A percentile compares a stretch with the other conserved stretches of the same genome.
phyloP scores from a whole-genome alignment of 2,888 invertebrate genomes.

The Macaria liturata region DNA sequence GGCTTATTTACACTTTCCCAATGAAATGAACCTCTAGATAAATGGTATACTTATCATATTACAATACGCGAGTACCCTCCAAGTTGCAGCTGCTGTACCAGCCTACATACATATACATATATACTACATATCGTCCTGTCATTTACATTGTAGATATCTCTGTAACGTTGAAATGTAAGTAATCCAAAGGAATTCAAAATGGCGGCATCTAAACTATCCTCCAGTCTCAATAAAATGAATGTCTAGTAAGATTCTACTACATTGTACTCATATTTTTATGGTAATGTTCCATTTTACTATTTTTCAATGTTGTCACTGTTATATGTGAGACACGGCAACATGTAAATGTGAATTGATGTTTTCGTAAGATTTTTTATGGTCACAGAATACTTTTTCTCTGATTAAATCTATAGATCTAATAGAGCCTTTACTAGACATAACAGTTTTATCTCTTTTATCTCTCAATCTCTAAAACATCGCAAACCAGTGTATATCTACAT shows the following conservation, averaged over 20 bases:
- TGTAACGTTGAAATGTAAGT: conserved; percentile 20
- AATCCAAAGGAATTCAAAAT: conserved; percentile 7
- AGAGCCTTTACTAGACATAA: neutral
- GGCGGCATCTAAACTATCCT: conserved; percentile 13
- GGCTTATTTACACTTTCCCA: too few species aligned
- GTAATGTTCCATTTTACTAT: too few species aligned
- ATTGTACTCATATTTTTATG: neutral
- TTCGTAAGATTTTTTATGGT: too few species aligned
- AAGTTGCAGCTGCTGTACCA: conserved; percentile 22
- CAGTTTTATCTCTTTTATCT: conserved; percentile 14
- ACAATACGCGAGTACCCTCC: neutral
- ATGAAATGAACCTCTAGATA: too few species aligned
- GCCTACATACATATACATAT: too few species aligned
- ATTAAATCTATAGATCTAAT: conserved; percentile 6
- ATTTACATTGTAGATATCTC: conserved; percentile 22
- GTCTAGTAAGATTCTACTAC: conserved; percentile 15
- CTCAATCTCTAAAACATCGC: conserved; percentile 2
- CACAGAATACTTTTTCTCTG: neutral
- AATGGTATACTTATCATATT: too few species aligned
- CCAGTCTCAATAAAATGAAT: conserved; percentile 4
- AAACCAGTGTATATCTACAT: too few species aligned
- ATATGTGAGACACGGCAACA: too few species aligned
- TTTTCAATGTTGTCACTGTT: too few species aligned
- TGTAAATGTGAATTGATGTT: too few species aligned
- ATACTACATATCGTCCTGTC: conserved; percentile 17